Base-by-base conservation (phyloP, 2,888 invertebrate species). In the Mimachlamys varia region DNA sequence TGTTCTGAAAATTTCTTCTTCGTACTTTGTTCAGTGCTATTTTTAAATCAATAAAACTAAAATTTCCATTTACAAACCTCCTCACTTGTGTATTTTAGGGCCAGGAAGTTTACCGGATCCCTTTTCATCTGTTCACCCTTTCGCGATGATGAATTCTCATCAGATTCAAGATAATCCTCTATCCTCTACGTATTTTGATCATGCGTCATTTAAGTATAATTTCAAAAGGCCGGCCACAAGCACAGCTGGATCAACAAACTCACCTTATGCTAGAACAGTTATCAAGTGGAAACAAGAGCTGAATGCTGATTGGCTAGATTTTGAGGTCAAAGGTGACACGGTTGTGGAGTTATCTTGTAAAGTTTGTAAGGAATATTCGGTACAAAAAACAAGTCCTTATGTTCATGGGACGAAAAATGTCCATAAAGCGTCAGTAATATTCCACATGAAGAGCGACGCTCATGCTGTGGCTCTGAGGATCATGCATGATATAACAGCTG, bases 271-370 rank as follows among this genome's bases (percentile, higher is more conserved):
- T 76, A 76, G 76, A 33, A 76, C 76, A 76, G 76, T 76, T 76
- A 27, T 76, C 76, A 76, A 76, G 33, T 76, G 76, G 76, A 76
- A 76, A 76, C 76, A 76, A 76, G 76, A 76, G 27, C 76, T 76
- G 27, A 76, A 76, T 76, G 76, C 76, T 76, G 76, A 76, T 76
- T 76, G 76, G 76, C 76, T 76, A 76, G 76, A 76, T 33, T 76
- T 76, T 76, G 76, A 76, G 76, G 76, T 76, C 15, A 22, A 76
- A 76, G 76, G 76, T 76, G 76, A 76, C 76, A 76, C 76, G 10
- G 76, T 76, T 33, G 76, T 76, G 76, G 76, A 76, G 17, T 76
- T 76, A 27, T 76, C 76, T 33, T 76, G 76, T 76, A 76, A 33
- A 76, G 76, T 76, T 76, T 76, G 76, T 76, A 76, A 76, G 76